Percentiles rank a stretch among this genome's conserved stretches.
These are phyloP conservation scores for Daphoenositta chrysoptera DNA, from an alignment of 2,113 vertebrate species.

Conservation along the genomic window DNA sequence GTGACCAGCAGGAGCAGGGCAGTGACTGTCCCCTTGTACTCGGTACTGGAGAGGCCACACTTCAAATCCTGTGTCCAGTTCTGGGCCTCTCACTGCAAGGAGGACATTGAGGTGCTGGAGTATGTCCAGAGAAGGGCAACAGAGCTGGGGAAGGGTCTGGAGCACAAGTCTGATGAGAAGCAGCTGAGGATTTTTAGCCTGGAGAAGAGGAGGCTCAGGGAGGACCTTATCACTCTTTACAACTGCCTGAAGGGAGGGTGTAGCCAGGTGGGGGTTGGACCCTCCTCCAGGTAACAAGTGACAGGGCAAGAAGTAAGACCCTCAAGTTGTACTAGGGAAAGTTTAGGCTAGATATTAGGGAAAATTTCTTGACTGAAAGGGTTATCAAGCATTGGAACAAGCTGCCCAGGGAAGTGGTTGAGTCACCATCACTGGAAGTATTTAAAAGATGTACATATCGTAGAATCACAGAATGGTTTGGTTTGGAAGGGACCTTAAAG, in stretches of 20 bases:
- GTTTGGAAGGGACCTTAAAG: not conserved
- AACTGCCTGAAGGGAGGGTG: not conserved
- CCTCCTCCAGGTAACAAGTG: not conserved
- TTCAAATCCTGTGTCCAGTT: not conserved
- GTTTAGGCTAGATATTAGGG: not conserved
- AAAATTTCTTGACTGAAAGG: not conserved
- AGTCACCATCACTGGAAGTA: not conserved
- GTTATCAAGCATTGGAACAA: not conserved
- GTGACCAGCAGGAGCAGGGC: not conserved
- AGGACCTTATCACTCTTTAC: not conserved
- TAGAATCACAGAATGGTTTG: not conserved
- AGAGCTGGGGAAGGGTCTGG: not conserved
- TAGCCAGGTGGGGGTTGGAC: no score
- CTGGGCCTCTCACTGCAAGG: not conserved
- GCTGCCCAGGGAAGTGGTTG: not conserved
- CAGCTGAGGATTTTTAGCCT: not conserved
- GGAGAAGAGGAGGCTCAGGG: not conserved
- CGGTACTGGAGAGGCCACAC: accelerated
- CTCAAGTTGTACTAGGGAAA: not conserved
- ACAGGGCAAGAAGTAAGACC: not conserved
- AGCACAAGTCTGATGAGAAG: not conserved
- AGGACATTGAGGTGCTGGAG: not conserved
- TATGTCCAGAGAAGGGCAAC: accelerated
- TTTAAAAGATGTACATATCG: not conserved
- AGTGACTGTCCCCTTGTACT: no score